Evolutionary conservation across 92 coral and sea anemone genomes (phyloP).

Genomic region (Porites divaricata): DNA sequence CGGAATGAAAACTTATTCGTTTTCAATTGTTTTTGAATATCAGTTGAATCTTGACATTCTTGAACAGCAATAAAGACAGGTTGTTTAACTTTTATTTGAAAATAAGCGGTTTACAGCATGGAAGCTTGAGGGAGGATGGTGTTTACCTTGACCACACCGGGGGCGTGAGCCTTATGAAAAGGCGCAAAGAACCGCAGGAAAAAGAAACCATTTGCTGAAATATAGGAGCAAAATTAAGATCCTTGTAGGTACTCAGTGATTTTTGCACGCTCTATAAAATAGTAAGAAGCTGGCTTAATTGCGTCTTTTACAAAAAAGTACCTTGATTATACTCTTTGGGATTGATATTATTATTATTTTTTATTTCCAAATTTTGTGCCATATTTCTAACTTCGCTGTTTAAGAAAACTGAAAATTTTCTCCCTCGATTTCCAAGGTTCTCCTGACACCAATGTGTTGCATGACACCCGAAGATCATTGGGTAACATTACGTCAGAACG

Average conservation of each 20-base stretch:
- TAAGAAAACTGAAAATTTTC: too few species aligned
- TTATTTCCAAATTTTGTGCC: neutral
- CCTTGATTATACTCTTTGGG: neutral
- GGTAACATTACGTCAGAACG: slow-evolving; percentile 49
- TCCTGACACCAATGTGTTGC: slow-evolving; percentile 6
- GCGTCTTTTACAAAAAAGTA: neutral
- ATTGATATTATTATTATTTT: too few species aligned
- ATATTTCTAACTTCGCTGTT: too few species aligned
- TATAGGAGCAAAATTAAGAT: neutral
- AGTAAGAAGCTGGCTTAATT: neutral
- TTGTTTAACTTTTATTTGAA: neutral
- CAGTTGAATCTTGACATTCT: neutral
- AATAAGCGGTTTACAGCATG: neutral
- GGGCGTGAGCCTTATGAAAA: neutral
- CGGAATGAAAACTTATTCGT: neutral
- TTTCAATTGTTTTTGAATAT: neutral
- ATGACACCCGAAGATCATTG: slow-evolving; percentile 17
- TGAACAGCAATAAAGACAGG: neutral
- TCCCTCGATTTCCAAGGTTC: neutral
- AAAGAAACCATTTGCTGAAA: neutral
- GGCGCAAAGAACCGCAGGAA: neutral
- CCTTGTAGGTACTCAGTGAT: slow-evolving; percentile 16
- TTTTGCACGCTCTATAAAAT: neutral
- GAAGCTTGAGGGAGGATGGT: neutral
- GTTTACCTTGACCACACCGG: neutral